Percentiles rank a stretch among this genome's conserved stretches.
Conservation (phyloP, 2,888 invertebrate species). For the Cantharis rufa region DNA sequence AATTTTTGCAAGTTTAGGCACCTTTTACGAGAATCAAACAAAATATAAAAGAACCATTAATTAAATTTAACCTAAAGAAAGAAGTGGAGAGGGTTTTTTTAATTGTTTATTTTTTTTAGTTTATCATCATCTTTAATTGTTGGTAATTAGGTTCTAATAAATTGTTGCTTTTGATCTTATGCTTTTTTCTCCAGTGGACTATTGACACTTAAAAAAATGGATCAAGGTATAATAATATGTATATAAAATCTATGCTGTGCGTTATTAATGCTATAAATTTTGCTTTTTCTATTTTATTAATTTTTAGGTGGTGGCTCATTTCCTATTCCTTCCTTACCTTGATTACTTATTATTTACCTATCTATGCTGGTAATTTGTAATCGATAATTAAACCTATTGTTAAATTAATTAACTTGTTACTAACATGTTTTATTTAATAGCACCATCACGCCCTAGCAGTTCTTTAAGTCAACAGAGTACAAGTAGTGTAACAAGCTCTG, state of each 20-base stretch:
- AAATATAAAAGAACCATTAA: background rate
- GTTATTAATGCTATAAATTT: background rate
- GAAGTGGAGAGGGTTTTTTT: background rate
- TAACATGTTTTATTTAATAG: conserved; percentile 45
- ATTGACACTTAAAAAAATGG: background rate
- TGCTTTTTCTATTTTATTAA: background rate
- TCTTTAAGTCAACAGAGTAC: conserved; percentile 77
- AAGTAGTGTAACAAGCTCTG: conserved; percentile 63
- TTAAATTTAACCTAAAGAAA: background rate
- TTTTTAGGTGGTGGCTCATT: conserved; percentile 40
- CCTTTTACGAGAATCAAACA: background rate
- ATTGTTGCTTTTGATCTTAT: background rate
- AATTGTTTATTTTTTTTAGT: background rate
- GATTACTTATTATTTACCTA: background rate
- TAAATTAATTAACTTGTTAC: background rate
- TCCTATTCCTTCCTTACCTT: conserved; percentile 18
- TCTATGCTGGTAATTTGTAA: background rate
- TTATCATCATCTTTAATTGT: background rate
- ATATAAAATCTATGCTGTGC: background rate
- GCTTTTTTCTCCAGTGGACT: background rate
- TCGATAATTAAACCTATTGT: background rate
- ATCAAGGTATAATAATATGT: background rate
- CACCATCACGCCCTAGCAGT: conserved; percentile 83
- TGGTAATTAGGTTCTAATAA: background rate
- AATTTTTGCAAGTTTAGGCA: background rate